phyloP scores from a whole-genome alignment of 2,888 invertebrate genomes.

The Nasonia oneida region DNA sequence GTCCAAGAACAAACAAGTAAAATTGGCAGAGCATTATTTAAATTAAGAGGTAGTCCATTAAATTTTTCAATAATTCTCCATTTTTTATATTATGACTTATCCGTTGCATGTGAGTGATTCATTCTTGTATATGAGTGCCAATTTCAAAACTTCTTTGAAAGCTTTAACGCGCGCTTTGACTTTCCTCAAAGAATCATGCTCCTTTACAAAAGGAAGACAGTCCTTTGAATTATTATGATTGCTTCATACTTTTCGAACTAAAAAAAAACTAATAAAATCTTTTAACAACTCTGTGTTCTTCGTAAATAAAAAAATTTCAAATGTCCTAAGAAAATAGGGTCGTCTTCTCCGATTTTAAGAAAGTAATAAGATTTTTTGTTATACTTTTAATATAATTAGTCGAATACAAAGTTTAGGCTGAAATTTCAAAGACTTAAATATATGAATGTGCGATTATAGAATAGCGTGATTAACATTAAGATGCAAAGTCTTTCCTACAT shows the following conservation, averaged over 20 bases:
- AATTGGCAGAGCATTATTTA: background rate
- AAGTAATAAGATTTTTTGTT: slow-evolving; percentile 56
- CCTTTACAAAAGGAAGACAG: background rate
- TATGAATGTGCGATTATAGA: slow-evolving; percentile 57
- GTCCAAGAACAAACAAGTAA: slow-evolving; percentile 36
- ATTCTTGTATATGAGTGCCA: slow-evolving; percentile 40
- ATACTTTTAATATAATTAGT: slow-evolving; percentile 41
- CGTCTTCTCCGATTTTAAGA: slow-evolving; percentile 51
- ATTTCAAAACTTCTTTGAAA: slow-evolving; percentile 31
- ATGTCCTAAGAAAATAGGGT: slow-evolving; percentile 38
- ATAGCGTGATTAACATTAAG: slow-evolving; percentile 56
- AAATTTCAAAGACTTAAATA: slow-evolving; percentile 57
- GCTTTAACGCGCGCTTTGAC: slow-evolving; percentile 1
- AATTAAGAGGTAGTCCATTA: background rate
- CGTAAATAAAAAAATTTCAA: slow-evolving; percentile 26
- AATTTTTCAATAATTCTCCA: background rate
- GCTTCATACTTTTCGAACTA: background rate
- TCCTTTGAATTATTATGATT: slow-evolving; percentile 11
- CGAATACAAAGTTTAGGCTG: slow-evolving; percentile 37
- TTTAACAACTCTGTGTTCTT: slow-evolving; percentile 30
- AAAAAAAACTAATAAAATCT: slow-evolving; percentile 1
- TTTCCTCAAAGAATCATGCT: background rate
- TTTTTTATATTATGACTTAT: background rate
- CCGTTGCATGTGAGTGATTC: slow-evolving; percentile 9
- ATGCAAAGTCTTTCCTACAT: slow-evolving; percentile 50